phyloP scores from a whole-genome alignment of 2,888 invertebrate genomes.

The Acanthopleura granulata region DNA sequence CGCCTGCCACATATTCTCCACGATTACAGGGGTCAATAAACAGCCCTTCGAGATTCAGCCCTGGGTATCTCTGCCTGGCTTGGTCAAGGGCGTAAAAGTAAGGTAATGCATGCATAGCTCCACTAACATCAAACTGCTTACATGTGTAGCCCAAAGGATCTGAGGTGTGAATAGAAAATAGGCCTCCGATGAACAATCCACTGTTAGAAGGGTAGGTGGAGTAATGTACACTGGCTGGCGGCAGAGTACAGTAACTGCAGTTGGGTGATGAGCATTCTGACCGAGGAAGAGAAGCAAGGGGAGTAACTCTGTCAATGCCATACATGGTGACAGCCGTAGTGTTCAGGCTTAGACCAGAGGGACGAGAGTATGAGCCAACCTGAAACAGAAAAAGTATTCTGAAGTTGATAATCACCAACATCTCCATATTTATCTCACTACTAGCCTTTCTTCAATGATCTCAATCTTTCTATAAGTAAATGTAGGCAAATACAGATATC shows the following conservation, averaged over 20 bases:
- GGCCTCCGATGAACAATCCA: not conserved
- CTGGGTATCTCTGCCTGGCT: not conserved
- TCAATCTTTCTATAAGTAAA: no score
- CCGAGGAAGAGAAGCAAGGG: not conserved
- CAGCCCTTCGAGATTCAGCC: slow-evolving; percentile 43
- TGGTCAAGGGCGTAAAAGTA: not conserved
- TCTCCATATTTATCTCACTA: no score
- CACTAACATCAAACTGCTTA: not conserved
- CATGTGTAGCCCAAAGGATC: not conserved
- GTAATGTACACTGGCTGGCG: not conserved
- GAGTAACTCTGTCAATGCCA: not conserved
- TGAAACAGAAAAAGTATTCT: not conserved
- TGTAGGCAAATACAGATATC: no score
- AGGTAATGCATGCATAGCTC: not conserved
- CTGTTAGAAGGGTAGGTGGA: not conserved
- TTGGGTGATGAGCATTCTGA: not conserved
- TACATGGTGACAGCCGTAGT: not conserved
- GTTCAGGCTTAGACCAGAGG: not conserved
- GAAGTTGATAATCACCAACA: no score
- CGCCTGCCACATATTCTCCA: slow-evolving; percentile 32
- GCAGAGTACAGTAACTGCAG: not conserved
- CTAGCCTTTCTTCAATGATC: no score
- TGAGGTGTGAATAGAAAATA: not conserved
- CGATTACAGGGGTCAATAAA: slow-evolving; percentile 52
- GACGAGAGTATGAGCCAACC: not conserved